These are phyloP conservation scores for Heliothis subflexa DNA, from an alignment of 1,140 invertebrate genomes.

Conservation along the genomic window DNA sequence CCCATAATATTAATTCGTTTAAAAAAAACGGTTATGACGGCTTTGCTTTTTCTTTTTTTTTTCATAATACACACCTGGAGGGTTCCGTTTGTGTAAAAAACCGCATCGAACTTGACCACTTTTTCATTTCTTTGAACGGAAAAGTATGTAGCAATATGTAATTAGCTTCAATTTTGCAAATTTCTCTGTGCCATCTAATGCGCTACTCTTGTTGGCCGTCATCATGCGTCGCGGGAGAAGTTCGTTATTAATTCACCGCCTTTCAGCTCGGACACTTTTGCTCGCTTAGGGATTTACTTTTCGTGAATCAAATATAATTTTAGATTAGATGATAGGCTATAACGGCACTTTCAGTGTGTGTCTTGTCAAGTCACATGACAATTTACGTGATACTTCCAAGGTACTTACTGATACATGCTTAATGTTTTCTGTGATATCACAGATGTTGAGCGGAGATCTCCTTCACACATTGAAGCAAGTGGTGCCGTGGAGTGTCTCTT, in stretches of 20 bases:
- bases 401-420: not conserved
- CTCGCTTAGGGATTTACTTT: slow-evolving; percentile 67
- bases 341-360: not conserved
- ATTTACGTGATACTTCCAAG: not conserved
- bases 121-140: slow-evolving; percentile 49
- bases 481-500: not conserved
- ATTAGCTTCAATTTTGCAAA: slow-evolving; percentile 76
- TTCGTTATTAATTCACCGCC: slow-evolving; percentile 84
- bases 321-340: not conserved
- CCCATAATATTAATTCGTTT: too few species aligned
- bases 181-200: slow-evolving; percentile 79
- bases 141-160: slow-evolving; percentile 64
- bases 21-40: too few species aligned
- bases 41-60: too few species aligned
- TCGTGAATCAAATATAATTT: slow-evolving; percentile 54
- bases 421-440: too few species aligned
- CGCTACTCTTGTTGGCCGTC: slow-evolving; percentile 84
- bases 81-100: not conserved
- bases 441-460: too few species aligned
- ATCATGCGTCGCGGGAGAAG: slow-evolving; percentile 83
- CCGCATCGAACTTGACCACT: not conserved
- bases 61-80: not conserved
- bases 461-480: too few species aligned
- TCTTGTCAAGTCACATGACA: not conserved
- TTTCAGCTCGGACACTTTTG: slow-evolving; percentile 74